Percentiles rank a stretch among this genome's conserved stretches.
These are phyloP conservation scores for Austrofundulus limnaeus DNA, from an alignment of 2,113 vertebrate genomes.

Conservation along the genomic window DNA sequence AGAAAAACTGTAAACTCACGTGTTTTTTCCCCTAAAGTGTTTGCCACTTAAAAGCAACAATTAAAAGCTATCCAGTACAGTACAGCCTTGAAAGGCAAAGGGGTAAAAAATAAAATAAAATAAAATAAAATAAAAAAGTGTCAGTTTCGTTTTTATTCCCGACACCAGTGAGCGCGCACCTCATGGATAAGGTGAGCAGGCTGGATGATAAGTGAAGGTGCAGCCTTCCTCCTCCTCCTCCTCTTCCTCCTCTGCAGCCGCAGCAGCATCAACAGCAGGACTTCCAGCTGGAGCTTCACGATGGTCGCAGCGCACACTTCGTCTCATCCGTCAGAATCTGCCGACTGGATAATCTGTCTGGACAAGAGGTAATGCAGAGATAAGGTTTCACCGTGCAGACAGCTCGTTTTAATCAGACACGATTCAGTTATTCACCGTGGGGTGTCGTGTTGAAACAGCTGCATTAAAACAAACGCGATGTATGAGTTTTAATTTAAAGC, in stretches of 20 bases:
- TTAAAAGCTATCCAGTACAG: too few relatives aligned
- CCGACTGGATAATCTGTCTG: constrained; percentile 93
- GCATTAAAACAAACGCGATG: constrained; percentile 8
- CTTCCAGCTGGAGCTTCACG: constrained; percentile 68
- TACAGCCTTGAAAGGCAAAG: too few relatives aligned
- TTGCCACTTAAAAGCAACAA: too few relatives aligned
- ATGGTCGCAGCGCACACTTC: constrained; percentile 92
- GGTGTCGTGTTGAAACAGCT: constrained; percentile 14
- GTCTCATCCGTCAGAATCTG: constrained; percentile 85
- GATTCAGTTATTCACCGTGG: neutral
- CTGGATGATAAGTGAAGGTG: constrained; percentile 26
- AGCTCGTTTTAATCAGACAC: neutral
- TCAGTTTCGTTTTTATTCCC: too few relatives aligned
- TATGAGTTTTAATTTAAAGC: constrained; percentile 20
- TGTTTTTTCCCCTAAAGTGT: too few relatives aligned
- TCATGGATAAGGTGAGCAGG: constrained; percentile 26
- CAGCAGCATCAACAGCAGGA: constrained; percentile 22
- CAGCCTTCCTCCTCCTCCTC: constrained; percentile 15
- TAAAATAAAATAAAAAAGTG: too few relatives aligned
- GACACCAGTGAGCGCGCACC: neutral
- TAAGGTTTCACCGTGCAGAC: too few relatives aligned
- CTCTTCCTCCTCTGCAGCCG: constrained; percentile 20
- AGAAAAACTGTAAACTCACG: too few relatives aligned
- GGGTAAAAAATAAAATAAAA: too few relatives aligned
- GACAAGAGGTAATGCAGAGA: constrained; percentile 89